These are phyloP conservation scores for Lagenorhynchus albirostris DNA, from an alignment of 2,113 vertebrate species.

Conservation along the genomic window DNA sequence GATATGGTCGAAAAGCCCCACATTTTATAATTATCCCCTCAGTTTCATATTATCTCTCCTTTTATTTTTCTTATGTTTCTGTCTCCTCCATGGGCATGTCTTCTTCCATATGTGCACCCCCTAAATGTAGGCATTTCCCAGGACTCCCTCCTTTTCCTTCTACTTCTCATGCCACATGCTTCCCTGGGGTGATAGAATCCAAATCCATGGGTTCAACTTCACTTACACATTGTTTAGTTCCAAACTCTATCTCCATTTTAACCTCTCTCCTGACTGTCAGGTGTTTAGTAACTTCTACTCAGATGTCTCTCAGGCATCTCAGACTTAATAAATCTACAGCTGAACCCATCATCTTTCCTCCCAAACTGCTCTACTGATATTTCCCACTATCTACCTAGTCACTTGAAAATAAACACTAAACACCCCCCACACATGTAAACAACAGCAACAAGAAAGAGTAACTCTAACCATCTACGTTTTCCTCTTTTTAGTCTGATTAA, in stretches of 20 bases:
- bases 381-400: neutral
- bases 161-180: neutral
- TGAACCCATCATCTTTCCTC: neutral
- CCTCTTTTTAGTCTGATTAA: neutral
- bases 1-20: neutral
- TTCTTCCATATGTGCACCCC: neutral
- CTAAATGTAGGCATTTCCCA: neutral
- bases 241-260: neutral
- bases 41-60: neutral
- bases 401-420: neutral
- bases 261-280: neutral
- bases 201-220: neutral
- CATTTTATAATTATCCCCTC: neutral
- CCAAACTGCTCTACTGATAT: neutral
- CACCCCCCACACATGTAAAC: neutral
- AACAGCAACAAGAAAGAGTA: neutral
- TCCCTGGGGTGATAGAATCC: neutral
- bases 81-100: neutral
- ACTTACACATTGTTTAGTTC: neutral
- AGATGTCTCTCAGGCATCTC: neutral
- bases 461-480: neutral
- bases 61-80: neutral
- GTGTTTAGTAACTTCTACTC: neutral
- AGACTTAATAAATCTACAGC: neutral
- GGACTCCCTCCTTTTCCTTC: neutral